Evolutionary conservation across 2,888 invertebrate genomes (phyloP), one percentile per base, ranked within the genome.

Genomic region (Tortricodes alternella): DNA sequence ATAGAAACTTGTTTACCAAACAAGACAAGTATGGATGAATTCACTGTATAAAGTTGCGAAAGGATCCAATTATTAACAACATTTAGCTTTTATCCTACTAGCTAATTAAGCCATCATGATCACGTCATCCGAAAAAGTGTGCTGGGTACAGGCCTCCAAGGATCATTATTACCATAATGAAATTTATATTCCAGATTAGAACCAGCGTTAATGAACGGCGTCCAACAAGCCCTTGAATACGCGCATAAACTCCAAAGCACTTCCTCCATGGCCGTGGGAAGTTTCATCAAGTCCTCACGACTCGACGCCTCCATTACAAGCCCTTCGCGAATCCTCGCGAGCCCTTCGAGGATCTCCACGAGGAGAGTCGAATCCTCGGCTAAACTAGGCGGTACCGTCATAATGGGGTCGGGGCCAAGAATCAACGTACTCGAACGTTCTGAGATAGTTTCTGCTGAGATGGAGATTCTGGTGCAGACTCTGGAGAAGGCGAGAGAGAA

Each of bases 381-480:
- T 1, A 83, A 69, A 62, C 61, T 85, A 0, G 80, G 83, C 1
- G 84, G 85, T 0, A 86, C 85, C 0, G 49, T 82, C 0, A 67
- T 80, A 5, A 76, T 83, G 7, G 86, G 85, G 0, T 34, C 73
- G 0, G 85, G 85, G 0, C 80, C 83, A 0, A 89, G 86, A 62
- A 86, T 93, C 24, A 92, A 92, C 53, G 73, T 92, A 0, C 61
- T 91, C 1, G 92, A 92, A 60, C 80, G 91, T 41, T 84, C 91
- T 0, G 92, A 92, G 67, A 71, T 93, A 60, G 88, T 89, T 0
- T 74, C 80, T 0, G 74, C 74, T 1, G 93, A 92, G 67, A 88
- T 92, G 70, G 92, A 92, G 37, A 80, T 89, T 2, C 65, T 91
- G n/a, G 73, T 81, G 5, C 65, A 55, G 0, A 71, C 67, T 24